Base-by-base conservation (phyloP, 2,797 vertebrate species). In the Gambusia yucatana region DNA sequence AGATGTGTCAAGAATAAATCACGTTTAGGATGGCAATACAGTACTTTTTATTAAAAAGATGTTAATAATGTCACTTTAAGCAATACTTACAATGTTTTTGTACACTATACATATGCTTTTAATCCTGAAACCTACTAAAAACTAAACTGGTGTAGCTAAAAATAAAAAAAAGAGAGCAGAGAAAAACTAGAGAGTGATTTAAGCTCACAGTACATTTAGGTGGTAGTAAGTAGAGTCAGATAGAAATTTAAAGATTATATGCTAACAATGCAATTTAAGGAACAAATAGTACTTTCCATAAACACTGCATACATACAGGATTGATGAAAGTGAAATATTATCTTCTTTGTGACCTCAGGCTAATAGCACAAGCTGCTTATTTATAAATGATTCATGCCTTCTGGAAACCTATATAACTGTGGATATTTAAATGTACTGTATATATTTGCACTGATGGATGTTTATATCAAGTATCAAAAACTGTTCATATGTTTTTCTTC, bases 1-100 rank as follows among this genome's bases (percentile, higher is more conserved):
- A 80, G 78, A 86, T 81, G n/a, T 52, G 57, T 77, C 84, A 36
- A n/a, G 33, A 78, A 67, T 41, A 39, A 8, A 7, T 79, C 39
- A 75, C 39, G 0, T 76, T 0, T 70, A 74, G 46, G 11, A 43
- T 41, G 6, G 22, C 0, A 14, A 59, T 59, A 22, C 25, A 8
- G 0, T n/a, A 6, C 30, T 17, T 48, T 48, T 33, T 30, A 25
- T n/a, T 20, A 17, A 63, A 33, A 6, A 59, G 55, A 57, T 20
- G n/a, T 13, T 39, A 25, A 13, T 14, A 17, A 22, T 16, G 20
- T 6, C 10, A 52, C 72, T 73, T 13, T n/a, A 36, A 46, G n/a
- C 13, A 70, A 43, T 39, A 25, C 20, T 14, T 43, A 4, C 20
- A 52, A 25, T 25, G 4, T 43, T n/a, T n/a, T 6, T n/a, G 2